A percentile compares a stretch with the other conserved stretches of the same genome.
These are phyloP conservation scores for Panzeria rudis DNA, from an alignment of 2,888 invertebrate species.

Conservation along the genomic window DNA sequence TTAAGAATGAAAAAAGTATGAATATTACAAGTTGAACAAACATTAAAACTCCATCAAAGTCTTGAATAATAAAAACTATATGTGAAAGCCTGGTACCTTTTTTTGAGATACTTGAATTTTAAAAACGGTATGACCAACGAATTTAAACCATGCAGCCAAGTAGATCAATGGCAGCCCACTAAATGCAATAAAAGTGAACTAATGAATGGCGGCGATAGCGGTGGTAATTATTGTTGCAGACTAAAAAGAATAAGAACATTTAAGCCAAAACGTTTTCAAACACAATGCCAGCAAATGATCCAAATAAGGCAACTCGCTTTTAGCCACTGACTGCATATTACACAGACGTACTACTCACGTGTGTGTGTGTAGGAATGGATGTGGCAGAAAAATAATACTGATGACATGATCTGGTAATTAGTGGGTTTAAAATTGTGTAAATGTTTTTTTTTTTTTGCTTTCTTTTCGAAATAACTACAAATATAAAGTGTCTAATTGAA, in stretches of 20 bases:
- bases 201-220: slow-evolving; percentile 28
- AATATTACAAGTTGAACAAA: slow-evolving; percentile 66
- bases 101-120: slow-evolving; percentile 7
- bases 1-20: neutral
- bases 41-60: slow-evolving; percentile 59
- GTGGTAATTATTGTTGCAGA: slow-evolving; percentile 6
- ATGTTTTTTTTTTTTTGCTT: neutral
- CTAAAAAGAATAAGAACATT: slow-evolving; percentile 15
- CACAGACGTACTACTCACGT: slow-evolving; percentile 5
- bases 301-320: slow-evolving; percentile 10
- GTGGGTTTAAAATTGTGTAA: slow-evolving; percentile 56
- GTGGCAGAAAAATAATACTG: neutral
- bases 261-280: slow-evolving; percentile 22
- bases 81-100: neutral
- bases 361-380: slow-evolving; percentile 1
- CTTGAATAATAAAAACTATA: neutral
- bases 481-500: slow-evolving; percentile 27
- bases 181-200: slow-evolving; percentile 5
- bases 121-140: slow-evolving; percentile 13
- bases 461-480: too few species aligned
- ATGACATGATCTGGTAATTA: slow-evolving; percentile 66
- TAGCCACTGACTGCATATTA: slow-evolving; percentile 10
- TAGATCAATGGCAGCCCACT: slow-evolving; percentile 1
- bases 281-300: slow-evolving; percentile 8
- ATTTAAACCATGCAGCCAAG: neutral